Evolutionary conservation across 2,888 invertebrate species (phyloP).

Genomic region (Eupsilia transversa): DNA sequence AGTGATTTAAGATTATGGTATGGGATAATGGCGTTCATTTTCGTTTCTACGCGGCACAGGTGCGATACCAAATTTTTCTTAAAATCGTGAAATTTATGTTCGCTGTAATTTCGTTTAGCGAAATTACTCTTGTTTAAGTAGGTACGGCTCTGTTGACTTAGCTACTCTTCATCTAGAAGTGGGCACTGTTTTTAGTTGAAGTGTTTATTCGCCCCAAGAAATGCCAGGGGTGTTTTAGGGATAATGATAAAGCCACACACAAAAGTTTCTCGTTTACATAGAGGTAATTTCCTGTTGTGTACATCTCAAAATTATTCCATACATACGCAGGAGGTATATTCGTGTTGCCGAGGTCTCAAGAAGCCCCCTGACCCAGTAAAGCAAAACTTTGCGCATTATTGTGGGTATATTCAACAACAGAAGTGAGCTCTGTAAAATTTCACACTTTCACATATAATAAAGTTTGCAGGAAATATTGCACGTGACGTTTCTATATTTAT

Average conservation of each 20-base stretch:
- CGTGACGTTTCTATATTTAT: constrained; percentile 58
- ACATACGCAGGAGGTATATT: constrained; percentile 65
- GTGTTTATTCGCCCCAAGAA: constrained; percentile 55
- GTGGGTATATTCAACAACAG: constrained; percentile 71
- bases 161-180: constrained; percentile 55
- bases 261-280: constrained; percentile 67
- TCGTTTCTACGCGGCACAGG: constrained; percentile 85
- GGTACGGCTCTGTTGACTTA: constrained; percentile 43
- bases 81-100: constrained; percentile 83
- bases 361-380: constrained; percentile 71
- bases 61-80: constrained; percentile 84
- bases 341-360: constrained; percentile 65
- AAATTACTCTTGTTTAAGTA: constrained; percentile 72
- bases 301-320: constrained; percentile 71
- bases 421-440: constrained; percentile 66
- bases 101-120: constrained; percentile 75
- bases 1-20: constrained; percentile 90
- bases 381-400: constrained; percentile 76
- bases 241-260: constrained; percentile 64
- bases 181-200: constrained; percentile 59
- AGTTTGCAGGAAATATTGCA: constrained; percentile 59
- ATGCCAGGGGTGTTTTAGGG: constrained; percentile 51
- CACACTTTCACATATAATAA: constrained; percentile 64
- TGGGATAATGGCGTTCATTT: constrained; percentile 89
- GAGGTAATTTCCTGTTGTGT: constrained; percentile 73